Percentiles rank a stretch among this genome's conserved stretches.
Conservation (phyloP, 1,140 invertebrate genomes). For the Nebria ingens region DNA sequence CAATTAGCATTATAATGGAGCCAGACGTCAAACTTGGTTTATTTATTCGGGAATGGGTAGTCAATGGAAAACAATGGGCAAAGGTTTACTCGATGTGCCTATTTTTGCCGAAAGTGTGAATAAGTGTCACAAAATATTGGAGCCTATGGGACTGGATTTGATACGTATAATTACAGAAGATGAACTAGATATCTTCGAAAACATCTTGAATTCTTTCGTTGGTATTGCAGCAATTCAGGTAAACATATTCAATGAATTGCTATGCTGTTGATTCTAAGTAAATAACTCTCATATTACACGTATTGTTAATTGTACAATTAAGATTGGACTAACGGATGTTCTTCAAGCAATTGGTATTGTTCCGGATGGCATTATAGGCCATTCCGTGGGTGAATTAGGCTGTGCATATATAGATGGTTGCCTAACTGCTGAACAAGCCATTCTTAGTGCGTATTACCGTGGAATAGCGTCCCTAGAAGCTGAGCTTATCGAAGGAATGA, state of each 20-base stretch:
- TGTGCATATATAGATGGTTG: slow-evolving; percentile 84
- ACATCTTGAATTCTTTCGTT: slow-evolving; percentile 80
- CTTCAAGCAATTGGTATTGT: slow-evolving; percentile 58
- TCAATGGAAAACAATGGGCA: slow-evolving; percentile 60
- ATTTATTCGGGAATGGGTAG: slow-evolving; percentile 62
- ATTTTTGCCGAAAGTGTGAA: slow-evolving; percentile 53
- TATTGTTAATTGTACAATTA: slow-evolving; percentile 23
- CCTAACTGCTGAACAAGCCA: slow-evolving; percentile 72
- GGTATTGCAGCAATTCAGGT: slow-evolving; percentile 87
- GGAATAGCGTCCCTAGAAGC: slow-evolving; percentile 74
- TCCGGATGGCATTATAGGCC: slow-evolving; percentile 75
- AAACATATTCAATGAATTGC: too few relatives aligned
- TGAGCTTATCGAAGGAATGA: slow-evolving; percentile 62
- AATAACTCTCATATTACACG: neutral
- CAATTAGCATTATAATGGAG: slow-evolving; percentile 40
- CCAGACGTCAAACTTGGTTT: slow-evolving; percentile 42
- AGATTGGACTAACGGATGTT: slow-evolving; percentile 75
- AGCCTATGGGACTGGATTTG: slow-evolving; percentile 66
- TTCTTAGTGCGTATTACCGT: slow-evolving; percentile 73
- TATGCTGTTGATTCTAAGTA: slow-evolving; percentile 33
- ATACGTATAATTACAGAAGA: slow-evolving; percentile 62
- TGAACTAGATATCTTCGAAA: slow-evolving; percentile 65
- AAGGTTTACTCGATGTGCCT: slow-evolving; percentile 48
- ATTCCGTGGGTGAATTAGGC: slow-evolving; percentile 79
- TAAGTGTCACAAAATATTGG: slow-evolving; percentile 59